Evolutionary conservation across 2,888 invertebrate species (phyloP).

Genomic region (Caenorhabditis angaria): DNA sequence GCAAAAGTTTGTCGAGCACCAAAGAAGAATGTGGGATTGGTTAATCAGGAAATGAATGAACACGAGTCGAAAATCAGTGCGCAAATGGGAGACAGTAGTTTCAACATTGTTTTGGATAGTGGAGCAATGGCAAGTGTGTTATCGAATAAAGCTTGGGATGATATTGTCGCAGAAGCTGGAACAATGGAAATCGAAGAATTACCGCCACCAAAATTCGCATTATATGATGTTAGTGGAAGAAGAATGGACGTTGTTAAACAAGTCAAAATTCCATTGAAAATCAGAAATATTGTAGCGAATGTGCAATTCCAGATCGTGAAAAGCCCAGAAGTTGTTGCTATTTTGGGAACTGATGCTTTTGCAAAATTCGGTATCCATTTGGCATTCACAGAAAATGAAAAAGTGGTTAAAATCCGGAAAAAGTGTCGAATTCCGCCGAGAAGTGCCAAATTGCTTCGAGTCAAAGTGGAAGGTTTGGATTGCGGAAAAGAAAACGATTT

Average conservation of each 20-base stretch:
- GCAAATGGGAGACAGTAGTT: background rate
- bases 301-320: background rate
- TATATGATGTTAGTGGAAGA: background rate
- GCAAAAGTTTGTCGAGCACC: background rate
- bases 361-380: background rate
- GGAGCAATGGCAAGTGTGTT: background rate
- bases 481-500: background rate
- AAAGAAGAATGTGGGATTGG: background rate
- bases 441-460: background rate
- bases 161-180: no score
- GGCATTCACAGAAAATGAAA: background rate
- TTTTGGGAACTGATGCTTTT: background rate
- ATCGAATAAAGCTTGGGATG: background rate
- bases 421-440: background rate
- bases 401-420: background rate
- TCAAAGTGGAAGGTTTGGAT: background rate
- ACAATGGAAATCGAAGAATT: background rate
- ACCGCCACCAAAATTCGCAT: background rate
- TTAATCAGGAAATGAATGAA: background rate
- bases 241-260: background rate
- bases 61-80: background rate
- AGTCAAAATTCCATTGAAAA: background rate
- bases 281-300: background rate
- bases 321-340: background rate
- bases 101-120: background rate